phyloP scores from a whole-genome alignment of 2,113 vertebrate genomes.

The Phylloscopus trochilus region DNA sequence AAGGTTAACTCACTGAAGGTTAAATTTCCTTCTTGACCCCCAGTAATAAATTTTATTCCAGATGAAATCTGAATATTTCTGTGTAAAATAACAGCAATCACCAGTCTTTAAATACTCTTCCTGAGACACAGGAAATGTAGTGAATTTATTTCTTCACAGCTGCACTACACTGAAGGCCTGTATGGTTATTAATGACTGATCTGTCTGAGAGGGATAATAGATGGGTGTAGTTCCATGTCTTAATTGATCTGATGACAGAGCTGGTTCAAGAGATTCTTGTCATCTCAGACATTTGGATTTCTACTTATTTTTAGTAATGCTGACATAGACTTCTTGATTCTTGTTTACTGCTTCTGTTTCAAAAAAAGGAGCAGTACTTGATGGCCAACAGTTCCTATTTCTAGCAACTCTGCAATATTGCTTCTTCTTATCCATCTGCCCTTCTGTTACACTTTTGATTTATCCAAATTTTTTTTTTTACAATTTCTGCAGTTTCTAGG shows the following conservation, averaged over 20 bases:
- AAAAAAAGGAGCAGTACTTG: not conserved
- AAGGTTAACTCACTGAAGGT: too few species aligned
- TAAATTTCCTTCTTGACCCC: rapidly evolving
- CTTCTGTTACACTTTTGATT: not conserved
- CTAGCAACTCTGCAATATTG: not conserved
- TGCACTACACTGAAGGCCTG: not conserved
- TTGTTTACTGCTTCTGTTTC: not conserved
- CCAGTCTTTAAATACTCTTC: not conserved
- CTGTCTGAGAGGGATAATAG: not conserved
- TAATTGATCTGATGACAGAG: not conserved
- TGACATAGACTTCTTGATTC: not conserved
- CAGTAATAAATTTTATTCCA: not conserved
- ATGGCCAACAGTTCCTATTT: not conserved
- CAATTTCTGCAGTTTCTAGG: not conserved
- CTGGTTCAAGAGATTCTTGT: not conserved
- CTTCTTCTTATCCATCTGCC: not conserved
- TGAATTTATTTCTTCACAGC: not conserved
- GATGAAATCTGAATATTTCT: not conserved
- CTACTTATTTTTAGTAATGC: not conserved
- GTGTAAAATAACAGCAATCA: not conserved
- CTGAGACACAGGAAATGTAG: not conserved
- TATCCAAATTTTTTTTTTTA: not conserved
- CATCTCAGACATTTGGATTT: not conserved
- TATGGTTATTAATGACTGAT: not conserved
- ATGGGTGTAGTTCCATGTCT: not conserved